A percentile compares a stretch with the other conserved stretches of the same genome.
These are phyloP conservation scores for Agrochola litura DNA, from an alignment of 2,888 invertebrate species.

Conservation along the genomic window DNA sequence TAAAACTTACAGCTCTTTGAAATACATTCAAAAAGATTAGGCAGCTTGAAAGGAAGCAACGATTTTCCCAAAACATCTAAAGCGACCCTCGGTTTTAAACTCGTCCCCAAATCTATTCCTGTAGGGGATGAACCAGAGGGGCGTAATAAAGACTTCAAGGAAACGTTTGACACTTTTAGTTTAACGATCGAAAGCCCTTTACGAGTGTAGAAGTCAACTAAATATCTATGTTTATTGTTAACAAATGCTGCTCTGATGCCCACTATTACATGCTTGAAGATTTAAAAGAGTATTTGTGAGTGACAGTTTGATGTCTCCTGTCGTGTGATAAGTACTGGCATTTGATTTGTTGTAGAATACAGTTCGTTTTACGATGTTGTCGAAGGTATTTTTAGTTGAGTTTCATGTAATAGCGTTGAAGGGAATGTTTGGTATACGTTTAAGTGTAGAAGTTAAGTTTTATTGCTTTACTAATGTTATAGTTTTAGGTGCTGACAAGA, in stretches of 20 bases:
- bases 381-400: conserved; percentile 39
- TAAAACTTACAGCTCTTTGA: not conserved
- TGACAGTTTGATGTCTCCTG: conserved; percentile 45
- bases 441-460: conserved; percentile 39
- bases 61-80: conserved; percentile 19
- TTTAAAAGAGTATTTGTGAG: conserved; percentile 49
- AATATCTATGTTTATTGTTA: conserved; percentile 61
- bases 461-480: conserved; percentile 25
- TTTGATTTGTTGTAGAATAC: conserved; percentile 58
- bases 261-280: conserved; percentile 26
- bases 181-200: conserved; percentile 55
- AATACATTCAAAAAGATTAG: not conserved
- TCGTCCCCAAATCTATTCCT: conserved; percentile 50
- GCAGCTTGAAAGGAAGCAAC: not conserved
- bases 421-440: conserved; percentile 21
- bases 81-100: conserved; percentile 7
- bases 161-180: conserved; percentile 59
- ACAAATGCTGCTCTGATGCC: conserved; percentile 59
- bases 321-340: conserved; percentile 18
- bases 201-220: conserved; percentile 52
- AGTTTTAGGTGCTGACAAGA: conserved; percentile 5
- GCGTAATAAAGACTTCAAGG: conserved; percentile 56
- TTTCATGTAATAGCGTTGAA: conserved; percentile 26
- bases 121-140: conserved; percentile 54
- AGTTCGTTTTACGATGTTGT: conserved; percentile 50